Evolutionary conservation across 2,113 vertebrate genomes (phyloP).

Genomic region (Eidolon helvum): DNA sequence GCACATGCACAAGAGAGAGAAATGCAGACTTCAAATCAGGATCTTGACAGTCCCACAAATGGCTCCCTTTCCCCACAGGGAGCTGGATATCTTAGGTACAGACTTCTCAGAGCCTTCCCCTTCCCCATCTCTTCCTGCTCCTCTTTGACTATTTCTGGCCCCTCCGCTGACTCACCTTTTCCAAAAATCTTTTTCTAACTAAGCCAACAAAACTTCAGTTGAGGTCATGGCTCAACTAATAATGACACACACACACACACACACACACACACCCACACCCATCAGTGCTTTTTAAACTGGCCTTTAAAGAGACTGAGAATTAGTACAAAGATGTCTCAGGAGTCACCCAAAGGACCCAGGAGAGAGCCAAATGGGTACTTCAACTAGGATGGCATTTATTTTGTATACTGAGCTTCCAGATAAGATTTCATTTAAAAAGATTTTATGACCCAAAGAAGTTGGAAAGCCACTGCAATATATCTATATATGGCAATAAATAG

Average conservation of each 20-base stretch:
- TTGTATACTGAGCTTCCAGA: neutral
- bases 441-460: neutral
- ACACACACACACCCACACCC: neutral
- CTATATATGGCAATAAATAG: neutral
- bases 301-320: neutral
- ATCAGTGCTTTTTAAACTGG: neutral
- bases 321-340: conserved; percentile 14
- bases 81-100: neutral
- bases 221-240: neutral
- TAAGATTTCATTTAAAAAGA: neutral
- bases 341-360: neutral
- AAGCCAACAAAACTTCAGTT: neutral
- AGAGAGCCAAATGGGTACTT: neutral
- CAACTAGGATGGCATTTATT: neutral
- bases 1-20: neutral
- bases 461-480: neutral
- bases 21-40: neutral
- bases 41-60: neutral
- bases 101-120: neutral
- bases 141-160: neutral
- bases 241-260: neutral
- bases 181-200: conserved; percentile 31
- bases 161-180: neutral
- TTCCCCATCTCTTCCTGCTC: neutral
- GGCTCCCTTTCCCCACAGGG: neutral